A percentile compares a stretch with the other conserved stretches of the same genome.
These are phyloP conservation scores for Falco rusticolus DNA, from an alignment of 2,797 vertebrate species.

Conservation along the genomic window DNA sequence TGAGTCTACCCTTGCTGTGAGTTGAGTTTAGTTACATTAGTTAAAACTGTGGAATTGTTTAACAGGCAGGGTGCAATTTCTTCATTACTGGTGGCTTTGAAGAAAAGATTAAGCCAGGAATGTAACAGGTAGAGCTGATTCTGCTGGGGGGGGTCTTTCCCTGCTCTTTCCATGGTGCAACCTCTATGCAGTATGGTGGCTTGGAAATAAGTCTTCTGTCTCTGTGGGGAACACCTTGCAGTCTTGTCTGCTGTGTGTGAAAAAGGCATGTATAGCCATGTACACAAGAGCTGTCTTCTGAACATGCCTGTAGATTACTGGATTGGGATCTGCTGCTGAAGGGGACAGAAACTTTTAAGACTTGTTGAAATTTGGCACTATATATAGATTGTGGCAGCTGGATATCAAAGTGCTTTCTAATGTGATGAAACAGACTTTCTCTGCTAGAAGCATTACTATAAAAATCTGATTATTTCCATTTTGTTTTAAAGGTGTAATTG, in stretches of 20 bases:
- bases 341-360: neutral
- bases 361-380: neutral
- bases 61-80: neutral
- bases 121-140: neutral
- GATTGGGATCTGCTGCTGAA: neutral
- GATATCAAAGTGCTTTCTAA: neutral
- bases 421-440: neutral
- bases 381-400: neutral
- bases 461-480: neutral
- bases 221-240: neutral
- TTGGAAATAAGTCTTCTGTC: neutral
- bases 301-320: neutral
- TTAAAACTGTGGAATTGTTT: neutral
- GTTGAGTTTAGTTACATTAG: neutral
- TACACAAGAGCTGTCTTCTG: neutral
- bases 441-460: neutral
- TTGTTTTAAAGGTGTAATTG: neutral
- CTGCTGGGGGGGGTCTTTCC: neutral
- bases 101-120: neutral
- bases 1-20: neutral
- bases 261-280: neutral
- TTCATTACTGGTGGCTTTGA: neutral
- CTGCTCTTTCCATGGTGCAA: neutral
- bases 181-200: neutral
- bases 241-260: neutral